These are phyloP conservation scores for Pristionchus entomophagus DNA, from an alignment of 2,888 invertebrate species.

Conservation along the genomic window DNA sequence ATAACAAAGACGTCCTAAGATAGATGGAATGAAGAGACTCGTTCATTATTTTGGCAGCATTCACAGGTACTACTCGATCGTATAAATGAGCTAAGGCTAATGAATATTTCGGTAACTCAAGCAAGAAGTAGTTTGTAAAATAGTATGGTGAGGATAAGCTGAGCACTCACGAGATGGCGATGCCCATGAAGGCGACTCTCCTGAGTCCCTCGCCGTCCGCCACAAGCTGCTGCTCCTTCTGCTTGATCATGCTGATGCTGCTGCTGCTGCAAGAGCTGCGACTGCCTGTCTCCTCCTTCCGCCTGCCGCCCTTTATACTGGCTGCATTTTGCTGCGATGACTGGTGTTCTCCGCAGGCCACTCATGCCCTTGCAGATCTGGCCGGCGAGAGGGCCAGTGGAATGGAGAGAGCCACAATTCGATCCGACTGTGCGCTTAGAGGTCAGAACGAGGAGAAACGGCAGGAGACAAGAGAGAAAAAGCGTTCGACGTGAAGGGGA, in stretches of 20 bases:
- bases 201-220: conserved; percentile 64
- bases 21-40: too few species aligned
- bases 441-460: not conserved
- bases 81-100: too few species aligned
- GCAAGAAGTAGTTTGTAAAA: not conserved
- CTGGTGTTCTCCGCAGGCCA: too few species aligned
- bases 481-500: conserved; percentile 30
- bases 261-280: not conserved
- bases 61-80: too few species aligned
- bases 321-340: too few species aligned
- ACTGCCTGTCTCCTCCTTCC: not conserved
- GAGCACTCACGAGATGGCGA: conserved; percentile 62
- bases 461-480: not conserved
- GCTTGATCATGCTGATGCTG: not conserved
- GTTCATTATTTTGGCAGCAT: too few species aligned
- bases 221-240: conserved; percentile 56
- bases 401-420: not conserved
- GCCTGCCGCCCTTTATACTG: not conserved
- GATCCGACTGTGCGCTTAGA: not conserved
- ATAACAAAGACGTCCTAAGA: too few species aligned
- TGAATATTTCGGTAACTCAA: too few species aligned
- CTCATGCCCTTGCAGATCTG: too few species aligned
- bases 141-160: not conserved
- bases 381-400: not conserved
- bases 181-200: conserved; percentile 64